phyloP scores from a whole-genome alignment of 2,888 invertebrate genomes.

The Sesia apiformis region DNA sequence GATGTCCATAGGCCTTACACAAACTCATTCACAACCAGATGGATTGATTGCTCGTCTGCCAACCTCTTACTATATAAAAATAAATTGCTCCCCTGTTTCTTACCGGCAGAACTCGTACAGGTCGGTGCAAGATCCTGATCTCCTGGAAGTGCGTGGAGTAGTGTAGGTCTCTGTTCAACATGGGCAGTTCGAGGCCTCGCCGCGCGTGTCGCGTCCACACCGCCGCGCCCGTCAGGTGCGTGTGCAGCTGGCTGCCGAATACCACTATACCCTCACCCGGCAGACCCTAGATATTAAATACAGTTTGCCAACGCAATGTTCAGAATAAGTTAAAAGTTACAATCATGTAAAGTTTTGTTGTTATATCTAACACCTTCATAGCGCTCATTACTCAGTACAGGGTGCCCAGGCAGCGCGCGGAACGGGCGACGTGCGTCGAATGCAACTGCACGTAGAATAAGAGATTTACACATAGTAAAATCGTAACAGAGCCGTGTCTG shows the following conservation, averaged over 20 bases:
- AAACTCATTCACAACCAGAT: too few species aligned
- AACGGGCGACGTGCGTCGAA: too few species aligned
- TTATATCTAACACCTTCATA: too few species aligned
- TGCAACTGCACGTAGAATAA: too few species aligned
- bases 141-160: conserved; percentile 99
- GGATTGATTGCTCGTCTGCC: too few species aligned
- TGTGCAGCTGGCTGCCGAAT: conserved; percentile 97
- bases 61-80: too few species aligned
- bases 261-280: conserved; percentile 89
- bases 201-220: conserved; percentile 91
- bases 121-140: conserved; percentile 87
- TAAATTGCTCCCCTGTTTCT: conserved; percentile 16
- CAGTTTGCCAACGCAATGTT: conserved; percentile 1
- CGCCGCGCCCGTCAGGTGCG: conserved; percentile 91
- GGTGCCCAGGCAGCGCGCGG: too few species aligned
- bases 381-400: too few species aligned
- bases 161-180: conserved; percentile 93
- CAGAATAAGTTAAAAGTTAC: neutral
- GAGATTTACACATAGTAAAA: too few species aligned
- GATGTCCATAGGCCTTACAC: too few species aligned
- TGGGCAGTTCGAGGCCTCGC: conserved; percentile 85
- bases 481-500: too few species aligned
- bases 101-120: conserved; percentile 89
- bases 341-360: too few species aligned
- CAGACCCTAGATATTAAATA: conserved; percentile 73